Conservation (phyloP, 64 coral and sea anemone genomes). For the Stichodactyla helianthus region DNA sequence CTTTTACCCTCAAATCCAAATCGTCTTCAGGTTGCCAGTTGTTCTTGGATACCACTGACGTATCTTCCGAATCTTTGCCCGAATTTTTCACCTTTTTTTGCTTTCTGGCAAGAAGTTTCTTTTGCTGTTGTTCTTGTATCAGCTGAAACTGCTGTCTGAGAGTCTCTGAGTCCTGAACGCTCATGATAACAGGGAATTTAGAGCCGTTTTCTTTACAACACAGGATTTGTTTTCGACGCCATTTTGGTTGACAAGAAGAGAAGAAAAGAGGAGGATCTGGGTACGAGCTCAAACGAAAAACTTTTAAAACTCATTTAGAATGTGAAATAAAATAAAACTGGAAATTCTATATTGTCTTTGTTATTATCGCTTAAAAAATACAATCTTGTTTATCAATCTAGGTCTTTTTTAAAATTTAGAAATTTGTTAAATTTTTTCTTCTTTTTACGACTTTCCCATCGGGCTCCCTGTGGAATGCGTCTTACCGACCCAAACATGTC, state of each 20-base stretch:
- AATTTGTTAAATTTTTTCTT: neutral
- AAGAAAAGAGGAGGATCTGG: neutral
- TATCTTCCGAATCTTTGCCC: slow-evolving; percentile 35
- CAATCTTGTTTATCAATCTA: neutral
- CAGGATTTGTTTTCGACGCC: slow-evolving; percentile 30
- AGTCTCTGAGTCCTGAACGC: slow-evolving; percentile 24
- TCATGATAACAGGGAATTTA: slow-evolving; percentile 29
- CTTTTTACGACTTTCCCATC: neutral
- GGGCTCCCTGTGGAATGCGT: neutral
- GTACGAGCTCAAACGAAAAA: neutral
- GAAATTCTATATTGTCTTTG: neutral
- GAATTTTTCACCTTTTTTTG: slow-evolving; percentile 48
- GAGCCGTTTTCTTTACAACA: slow-evolving; percentile 7
- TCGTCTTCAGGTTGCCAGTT: slow-evolving; percentile 22
- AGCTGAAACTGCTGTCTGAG: slow-evolving; percentile 64
- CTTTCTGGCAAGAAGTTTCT: slow-evolving; percentile 59
- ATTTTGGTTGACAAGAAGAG: slow-evolving; percentile 52
- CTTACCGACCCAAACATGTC: neutral
- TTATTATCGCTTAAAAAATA: neutral
- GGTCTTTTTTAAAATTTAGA: neutral
- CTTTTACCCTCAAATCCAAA: slow-evolving; percentile 39
- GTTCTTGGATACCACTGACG: neutral
- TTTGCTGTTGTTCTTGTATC: slow-evolving; percentile 86
- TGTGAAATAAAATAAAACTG: neutral
- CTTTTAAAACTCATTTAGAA: neutral